Conservation (phyloP, 2,797 vertebrate genomes). For the Paguma larvata region DNA sequence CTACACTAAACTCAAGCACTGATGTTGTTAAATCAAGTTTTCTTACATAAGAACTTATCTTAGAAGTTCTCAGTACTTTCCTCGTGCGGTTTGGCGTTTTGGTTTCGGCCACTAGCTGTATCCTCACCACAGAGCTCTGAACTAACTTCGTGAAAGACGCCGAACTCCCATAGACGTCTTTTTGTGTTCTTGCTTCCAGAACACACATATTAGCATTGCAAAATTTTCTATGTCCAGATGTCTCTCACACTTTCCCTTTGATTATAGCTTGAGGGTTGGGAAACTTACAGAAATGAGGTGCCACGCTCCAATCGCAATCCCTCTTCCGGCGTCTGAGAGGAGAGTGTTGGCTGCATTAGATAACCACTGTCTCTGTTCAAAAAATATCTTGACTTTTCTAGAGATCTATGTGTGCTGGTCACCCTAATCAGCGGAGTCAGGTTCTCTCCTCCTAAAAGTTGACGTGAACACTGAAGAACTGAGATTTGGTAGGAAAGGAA, state of each 20-base stretch:
- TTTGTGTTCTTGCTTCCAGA: slow-evolving; percentile 51
- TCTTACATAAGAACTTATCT: slow-evolving; percentile 44
- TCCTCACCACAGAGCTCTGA: background rate
- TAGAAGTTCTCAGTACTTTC: background rate
- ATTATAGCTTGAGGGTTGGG: slow-evolving; percentile 46
- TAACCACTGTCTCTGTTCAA: background rate
- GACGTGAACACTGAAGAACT: background rate
- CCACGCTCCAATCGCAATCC: background rate
- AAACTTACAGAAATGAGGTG: slow-evolving; percentile 51
- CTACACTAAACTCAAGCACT: background rate
- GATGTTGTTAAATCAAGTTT: slow-evolving; percentile 6
- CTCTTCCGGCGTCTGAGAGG: background rate
- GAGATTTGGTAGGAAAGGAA: background rate
- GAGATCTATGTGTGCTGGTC: background rate
- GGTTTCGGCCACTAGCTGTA: background rate
- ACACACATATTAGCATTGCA: slow-evolving; percentile 64
- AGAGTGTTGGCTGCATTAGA: background rate
- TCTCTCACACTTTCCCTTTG: slow-evolving; percentile 54
- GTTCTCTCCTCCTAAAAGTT: background rate
- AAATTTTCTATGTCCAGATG: slow-evolving; percentile 61
- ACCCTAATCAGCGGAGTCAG: background rate
- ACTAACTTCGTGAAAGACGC: slow-evolving; percentile 55
- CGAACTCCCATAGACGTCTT: background rate
- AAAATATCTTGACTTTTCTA: background rate
- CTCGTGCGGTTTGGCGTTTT: slow-evolving; percentile 1